These are phyloP conservation scores for Callimorpha dominula DNA, from an alignment of 2,888 invertebrate genomes.

Conservation along the genomic window DNA sequence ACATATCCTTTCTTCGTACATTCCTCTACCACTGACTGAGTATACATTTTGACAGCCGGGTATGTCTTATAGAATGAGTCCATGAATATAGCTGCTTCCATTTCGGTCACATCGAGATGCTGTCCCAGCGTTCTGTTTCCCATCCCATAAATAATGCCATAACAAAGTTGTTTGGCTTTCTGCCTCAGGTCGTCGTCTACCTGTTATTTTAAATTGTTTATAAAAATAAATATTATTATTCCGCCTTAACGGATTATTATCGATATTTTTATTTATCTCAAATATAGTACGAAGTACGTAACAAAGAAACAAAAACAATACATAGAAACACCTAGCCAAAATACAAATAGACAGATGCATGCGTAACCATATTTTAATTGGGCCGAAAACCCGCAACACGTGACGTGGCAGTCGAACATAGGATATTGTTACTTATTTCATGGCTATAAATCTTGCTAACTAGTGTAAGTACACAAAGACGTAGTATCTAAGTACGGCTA, in stretches of 20 bases:
- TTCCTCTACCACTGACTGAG: conserved; percentile 82
- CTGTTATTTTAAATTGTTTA: conserved; percentile 44
- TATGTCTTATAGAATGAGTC: conserved; percentile 93
- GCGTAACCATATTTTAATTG: not conserved
- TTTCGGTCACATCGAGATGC: conserved; percentile 91
- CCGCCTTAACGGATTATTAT: too few relatives aligned
- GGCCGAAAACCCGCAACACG: not conserved
- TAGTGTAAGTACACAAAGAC: too few relatives aligned
- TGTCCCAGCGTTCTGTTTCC: conserved; percentile 93
- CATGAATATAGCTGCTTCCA: conserved; percentile 93
- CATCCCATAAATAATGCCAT: conserved; percentile 99
- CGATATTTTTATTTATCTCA: too few relatives aligned
- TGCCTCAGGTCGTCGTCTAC: conserved; percentile 93
- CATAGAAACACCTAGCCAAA: not conserved
- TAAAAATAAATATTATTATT: not conserved
- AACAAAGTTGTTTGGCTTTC: conserved; percentile 96
- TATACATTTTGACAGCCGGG: conserved; percentile 89
- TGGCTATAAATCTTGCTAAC: too few relatives aligned
- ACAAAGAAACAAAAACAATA: not conserved
- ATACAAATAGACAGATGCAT: not conserved
- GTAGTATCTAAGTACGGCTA: too few relatives aligned
- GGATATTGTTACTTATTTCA: too few relatives aligned
- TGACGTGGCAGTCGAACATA: too few relatives aligned
- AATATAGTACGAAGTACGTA: too few relatives aligned
- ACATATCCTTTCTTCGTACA: conserved; percentile 92